phyloP scores from a whole-genome alignment of 2,113 vertebrate species.

The Cynoglossus semilaevis region DNA sequence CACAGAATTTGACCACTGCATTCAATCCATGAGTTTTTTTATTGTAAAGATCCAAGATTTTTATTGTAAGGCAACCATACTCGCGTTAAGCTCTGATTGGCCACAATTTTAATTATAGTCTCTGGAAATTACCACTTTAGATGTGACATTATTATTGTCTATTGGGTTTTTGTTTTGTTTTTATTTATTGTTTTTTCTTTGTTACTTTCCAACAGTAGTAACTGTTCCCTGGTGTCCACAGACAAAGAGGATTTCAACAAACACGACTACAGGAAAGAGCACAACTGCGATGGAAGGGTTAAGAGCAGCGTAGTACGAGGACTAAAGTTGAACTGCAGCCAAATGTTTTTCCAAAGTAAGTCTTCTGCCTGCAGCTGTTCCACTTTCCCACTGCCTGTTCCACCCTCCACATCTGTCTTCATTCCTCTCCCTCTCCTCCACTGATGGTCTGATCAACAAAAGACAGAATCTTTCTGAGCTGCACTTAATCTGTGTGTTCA shows the following conservation, averaged over 20 bases:
- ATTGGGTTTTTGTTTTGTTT: too few relatives aligned
- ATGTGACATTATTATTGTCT: too few relatives aligned
- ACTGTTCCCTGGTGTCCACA: too few relatives aligned
- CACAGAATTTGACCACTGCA: too few relatives aligned
- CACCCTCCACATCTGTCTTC: slow-evolving; percentile 58
- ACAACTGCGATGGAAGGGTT: slow-evolving; percentile 4
- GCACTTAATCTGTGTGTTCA: slow-evolving; percentile 41
- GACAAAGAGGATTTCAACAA: too few relatives aligned
- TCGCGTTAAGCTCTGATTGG: too few relatives aligned
- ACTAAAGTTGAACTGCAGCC: slow-evolving; percentile 56
- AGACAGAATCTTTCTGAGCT: slow-evolving; percentile 34
- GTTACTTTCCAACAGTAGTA: not conserved
- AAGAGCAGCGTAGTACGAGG: slow-evolving; percentile 37
- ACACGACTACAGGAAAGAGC: not conserved
- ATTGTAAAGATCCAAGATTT: too few relatives aligned
- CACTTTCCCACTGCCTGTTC: slow-evolving; percentile 41
- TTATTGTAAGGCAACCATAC: too few relatives aligned
- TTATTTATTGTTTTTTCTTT: slow-evolving; percentile 8
- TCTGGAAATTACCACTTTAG: too few relatives aligned
- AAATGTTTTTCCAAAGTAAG: slow-evolving; percentile 51
- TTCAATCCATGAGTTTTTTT: too few relatives aligned
- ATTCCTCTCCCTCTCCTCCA: slow-evolving; percentile 27
- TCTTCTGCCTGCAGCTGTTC: slow-evolving; percentile 60
- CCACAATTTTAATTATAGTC: too few relatives aligned
- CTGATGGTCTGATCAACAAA: slow-evolving; percentile 50